Base-by-base conservation (phyloP, 2,888 invertebrate species). In the Linnaemya vulpina region DNA sequence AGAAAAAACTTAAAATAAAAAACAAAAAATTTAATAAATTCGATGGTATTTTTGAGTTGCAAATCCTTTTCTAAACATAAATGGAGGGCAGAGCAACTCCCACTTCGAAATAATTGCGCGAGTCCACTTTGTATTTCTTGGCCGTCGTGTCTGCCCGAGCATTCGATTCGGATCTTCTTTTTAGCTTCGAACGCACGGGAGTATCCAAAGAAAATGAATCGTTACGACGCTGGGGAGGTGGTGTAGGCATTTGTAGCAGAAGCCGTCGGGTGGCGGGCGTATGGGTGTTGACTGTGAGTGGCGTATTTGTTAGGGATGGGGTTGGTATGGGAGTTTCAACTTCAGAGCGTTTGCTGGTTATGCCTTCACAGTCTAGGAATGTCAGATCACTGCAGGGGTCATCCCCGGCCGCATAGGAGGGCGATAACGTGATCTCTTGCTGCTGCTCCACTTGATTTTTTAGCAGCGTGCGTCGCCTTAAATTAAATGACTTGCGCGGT, bases 301-400 rank as follows among this genome's bases (percentile, higher is more conserved):
- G 89, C 0, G 90, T 90, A 0, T 74, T 15, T 7, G 82, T 62
- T 25, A 46, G 20, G 0, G 78, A 30, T 17, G 81, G 53, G 8
- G 63, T 63, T 1, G 74, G 70, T 20, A 1, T 22, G 1, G 77
- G 1, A 11, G 30, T 38, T 17, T 1, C 2, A 30, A 17, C 7
- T 17, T 35, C n/a, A 10, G 2, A 8, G 25, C 35, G 25, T 43
- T 25, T n/a, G 7, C 9, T 35, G 13, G 13, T 7, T 0, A 43
- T 20, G 0, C 80, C 30, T n/a, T 88, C 88, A 46, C 74, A 70
- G 43, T 88, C 74, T 0, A 89, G 85, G 79, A 92, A 91, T 88
- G 90, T 92, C 35, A 92, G 86, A 87, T 92, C 92, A 82, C 90
- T 91, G 8, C 92, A 92, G 0, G 92, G 92, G 89, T 92, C 92